A percentile compares a stretch with the other conserved stretches of the same genome.
Evolutionary conservation across 1,140 invertebrate species (phyloP).

Genomic region (Hyphantria cunea): DNA sequence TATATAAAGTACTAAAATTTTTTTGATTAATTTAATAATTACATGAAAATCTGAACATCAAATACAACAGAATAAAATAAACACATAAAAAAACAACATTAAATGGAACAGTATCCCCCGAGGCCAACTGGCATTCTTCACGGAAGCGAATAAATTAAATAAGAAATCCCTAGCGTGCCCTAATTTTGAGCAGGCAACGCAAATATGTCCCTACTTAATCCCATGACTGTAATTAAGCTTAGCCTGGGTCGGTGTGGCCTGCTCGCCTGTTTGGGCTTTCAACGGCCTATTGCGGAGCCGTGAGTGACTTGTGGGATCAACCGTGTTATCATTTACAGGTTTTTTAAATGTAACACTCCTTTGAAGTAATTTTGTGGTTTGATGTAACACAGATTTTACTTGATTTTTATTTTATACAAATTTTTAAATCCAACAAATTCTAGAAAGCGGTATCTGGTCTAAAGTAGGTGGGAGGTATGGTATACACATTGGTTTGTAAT

Average conservation of each 20-base stretch:
- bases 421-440: too few relatives aligned
- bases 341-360: slow-evolving; percentile 5
- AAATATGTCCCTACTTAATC: slow-evolving; percentile 32
- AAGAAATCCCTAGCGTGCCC: slow-evolving; percentile 31
- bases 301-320: slow-evolving; percentile 11
- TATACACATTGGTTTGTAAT: too few relatives aligned
- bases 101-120: slow-evolving; percentile 6
- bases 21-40: too few relatives aligned
- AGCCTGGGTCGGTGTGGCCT: slow-evolving; percentile 26
- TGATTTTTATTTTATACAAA: too few relatives aligned
- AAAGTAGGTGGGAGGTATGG: too few relatives aligned
- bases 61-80: slow-evolving; percentile 2
- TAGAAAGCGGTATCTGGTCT: too few relatives aligned
- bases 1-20: too few relatives aligned
- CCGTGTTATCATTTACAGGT: slow-evolving; percentile 2
- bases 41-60: too few relatives aligned
- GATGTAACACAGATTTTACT: neutral
- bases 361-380: neutral
- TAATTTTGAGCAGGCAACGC: slow-evolving; percentile 31
- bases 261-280: slow-evolving; percentile 22
- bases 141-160: slow-evolving; percentile 29
- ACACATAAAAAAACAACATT: slow-evolving; percentile 10
- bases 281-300: slow-evolving; percentile 5
- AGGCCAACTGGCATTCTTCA: slow-evolving; percentile 25
- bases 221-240: slow-evolving; percentile 29